A percentile compares a stretch with the other conserved stretches of the same genome.
phyloP scores from a whole-genome alignment of 2,113 vertebrate species.

The Rhinolophus sinicus region DNA sequence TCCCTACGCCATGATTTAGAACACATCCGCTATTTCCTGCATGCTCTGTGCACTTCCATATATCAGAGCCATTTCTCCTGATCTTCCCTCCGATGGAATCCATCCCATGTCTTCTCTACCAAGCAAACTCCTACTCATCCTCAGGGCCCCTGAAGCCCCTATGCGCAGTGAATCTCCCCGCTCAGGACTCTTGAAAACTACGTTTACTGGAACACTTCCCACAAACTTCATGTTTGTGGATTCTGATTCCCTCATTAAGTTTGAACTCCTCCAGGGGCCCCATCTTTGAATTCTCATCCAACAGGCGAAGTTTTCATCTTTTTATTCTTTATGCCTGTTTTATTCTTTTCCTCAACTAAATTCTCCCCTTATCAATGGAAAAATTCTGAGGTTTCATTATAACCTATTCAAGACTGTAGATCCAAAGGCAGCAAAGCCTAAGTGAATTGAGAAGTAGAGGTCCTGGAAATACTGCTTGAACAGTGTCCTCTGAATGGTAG shows the following conservation, averaged over 20 bases:
- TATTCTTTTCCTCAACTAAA: not conserved
- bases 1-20: accelerated
- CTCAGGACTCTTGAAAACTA: not conserved
- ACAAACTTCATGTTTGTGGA: not conserved
- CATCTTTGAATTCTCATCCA: not conserved
- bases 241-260: not conserved
- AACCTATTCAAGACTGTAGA: not conserved
- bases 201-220: not conserved
- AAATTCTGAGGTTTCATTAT: not conserved
- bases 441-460: not conserved
- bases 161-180: not conserved
- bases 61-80: not conserved
- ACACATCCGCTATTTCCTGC: accelerated
- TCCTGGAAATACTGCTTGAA: not conserved
- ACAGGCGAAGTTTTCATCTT: not conserved
- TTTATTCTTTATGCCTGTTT: not conserved
- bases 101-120: not conserved
- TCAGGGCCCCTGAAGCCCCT: too few relatives aligned
- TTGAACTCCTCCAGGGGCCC: not conserved
- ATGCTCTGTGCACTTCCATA: accelerated
- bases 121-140: not conserved
- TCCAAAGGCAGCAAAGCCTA: not conserved
- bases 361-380: not conserved
- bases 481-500: not conserved
- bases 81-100: not conserved